Evolutionary conservation across 2,888 invertebrate species (phyloP), one percentile per base, ranked within the genome.

Genomic region (Hyposoter didymator): DNA sequence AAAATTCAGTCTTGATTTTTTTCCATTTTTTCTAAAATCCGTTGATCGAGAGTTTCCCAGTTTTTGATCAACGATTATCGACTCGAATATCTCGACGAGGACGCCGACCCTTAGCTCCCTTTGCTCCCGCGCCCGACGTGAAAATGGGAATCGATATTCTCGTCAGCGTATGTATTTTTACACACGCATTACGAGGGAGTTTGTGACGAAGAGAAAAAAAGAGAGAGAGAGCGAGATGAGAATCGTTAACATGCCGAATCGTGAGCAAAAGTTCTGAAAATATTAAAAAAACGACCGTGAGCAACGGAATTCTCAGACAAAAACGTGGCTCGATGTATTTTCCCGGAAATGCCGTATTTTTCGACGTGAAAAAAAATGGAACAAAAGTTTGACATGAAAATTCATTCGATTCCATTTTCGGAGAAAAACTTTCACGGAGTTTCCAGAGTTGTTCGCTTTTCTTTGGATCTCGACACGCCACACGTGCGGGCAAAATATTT

Each of bases 151-250:
- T 91, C 91, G 90, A 91, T 91, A 89, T 55, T 79, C 43, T 28
- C 82, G 76, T 87, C 79, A 82, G 87, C 69, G 80, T 90, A n/a
- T 90, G 87, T 90, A 90, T 90, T 90, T 90, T 88, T 89, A 89
- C 84, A n/a, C 52, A 52, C 55, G 43, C 22, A n/a, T 32, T 17
- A 62, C 52, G 52, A 22, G 78, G 55, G 43, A 52, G n/a, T n/a
- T 55, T n/a, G 52, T 19, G 43, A 32, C 67, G 17, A 52, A 19
- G 14, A 8, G 7, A 43, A 6, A 47, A 12, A 39, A 43, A 8
- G 59, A n/a, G 17, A 5, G 22, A 66, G 10, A 19, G 19, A 62
- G 14, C 32, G 12, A 28, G n/a, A 79, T 62, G 28, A 47, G 3
- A 43, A 74, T 39, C 39, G 66, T 55, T 59, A 47, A 73, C 76